These are phyloP conservation scores for Pseudomugil gertrudae DNA, from an alignment of 2,797 vertebrate species.

Conservation along the genomic window DNA sequence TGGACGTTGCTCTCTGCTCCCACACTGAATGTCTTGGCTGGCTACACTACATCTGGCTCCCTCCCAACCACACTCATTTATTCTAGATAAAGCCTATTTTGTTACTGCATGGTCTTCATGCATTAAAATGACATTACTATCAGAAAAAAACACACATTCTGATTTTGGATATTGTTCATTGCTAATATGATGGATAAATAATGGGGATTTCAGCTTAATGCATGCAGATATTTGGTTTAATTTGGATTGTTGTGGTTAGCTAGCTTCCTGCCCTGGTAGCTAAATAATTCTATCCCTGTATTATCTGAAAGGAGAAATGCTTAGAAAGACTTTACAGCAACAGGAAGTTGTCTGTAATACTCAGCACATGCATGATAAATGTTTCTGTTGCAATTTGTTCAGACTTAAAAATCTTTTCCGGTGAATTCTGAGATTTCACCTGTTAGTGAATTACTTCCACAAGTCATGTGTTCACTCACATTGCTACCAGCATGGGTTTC, in stretches of 20 bases:
- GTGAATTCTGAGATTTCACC: slow-evolving; percentile 10
- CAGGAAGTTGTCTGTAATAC: slow-evolving; percentile 30
- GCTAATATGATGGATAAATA: not conserved
- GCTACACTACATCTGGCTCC: slow-evolving; percentile 31
- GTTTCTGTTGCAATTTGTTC: slow-evolving; percentile 22
- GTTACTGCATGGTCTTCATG: not conserved
- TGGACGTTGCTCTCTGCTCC: slow-evolving; percentile 79
- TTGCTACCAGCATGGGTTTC: not conserved
- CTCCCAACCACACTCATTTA: slow-evolving; percentile 33
- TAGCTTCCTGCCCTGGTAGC: not conserved
- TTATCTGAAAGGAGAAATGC: not conserved
- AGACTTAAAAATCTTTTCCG: not conserved
- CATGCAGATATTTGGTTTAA: too few species aligned
- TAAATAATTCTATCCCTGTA: not conserved
- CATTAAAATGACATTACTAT: slow-evolving; percentile 7
- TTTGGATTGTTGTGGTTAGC: not conserved
- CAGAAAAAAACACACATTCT: not conserved
- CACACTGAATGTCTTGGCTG: slow-evolving; percentile 42
- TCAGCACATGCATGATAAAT: not conserved
- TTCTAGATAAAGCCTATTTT: slow-evolving; percentile 23
- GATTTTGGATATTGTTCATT: slow-evolving; percentile 12
- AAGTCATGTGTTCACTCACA: slow-evolving; percentile 7
- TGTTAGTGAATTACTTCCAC: slow-evolving; percentile 1
- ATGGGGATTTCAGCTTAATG: too few species aligned
- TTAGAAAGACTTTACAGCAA: not conserved